Evolutionary conservation across 1,140 invertebrate species (phyloP).

Genomic region (Telenomus remus): DNA sequence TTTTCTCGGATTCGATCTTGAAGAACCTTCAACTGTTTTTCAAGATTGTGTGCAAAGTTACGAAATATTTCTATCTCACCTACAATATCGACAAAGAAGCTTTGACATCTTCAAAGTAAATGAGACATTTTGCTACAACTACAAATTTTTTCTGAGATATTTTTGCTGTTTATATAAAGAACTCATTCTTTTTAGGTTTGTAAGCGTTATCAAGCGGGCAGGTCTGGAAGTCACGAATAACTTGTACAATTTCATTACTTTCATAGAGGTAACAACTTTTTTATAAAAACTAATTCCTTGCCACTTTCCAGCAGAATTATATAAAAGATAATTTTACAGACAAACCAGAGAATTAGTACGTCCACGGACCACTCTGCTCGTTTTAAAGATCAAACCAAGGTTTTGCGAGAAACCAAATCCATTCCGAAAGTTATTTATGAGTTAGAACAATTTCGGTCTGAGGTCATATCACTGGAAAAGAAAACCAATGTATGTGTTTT

Average conservation of each 20-base stretch:
- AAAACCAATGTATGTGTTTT: slow-evolving; percentile 73
- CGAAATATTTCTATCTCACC: slow-evolving; percentile 74
- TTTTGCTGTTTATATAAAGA: slow-evolving; percentile 1
- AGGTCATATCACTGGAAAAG: slow-evolving; percentile 76
- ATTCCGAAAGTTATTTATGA: slow-evolving; percentile 78
- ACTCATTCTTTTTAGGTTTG: slow-evolving; percentile 72
- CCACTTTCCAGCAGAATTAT: not conserved
- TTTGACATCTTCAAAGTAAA: slow-evolving; percentile 73
- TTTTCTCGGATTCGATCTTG: slow-evolving; percentile 71
- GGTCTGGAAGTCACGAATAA: slow-evolving; percentile 76
- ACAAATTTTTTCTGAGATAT: slow-evolving; percentile 3
- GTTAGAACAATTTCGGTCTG: slow-evolving; percentile 79
- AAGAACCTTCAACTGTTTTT: slow-evolving; percentile 75
- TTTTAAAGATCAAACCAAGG: slow-evolving; percentile 73
- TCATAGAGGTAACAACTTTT: slow-evolving; percentile 73
- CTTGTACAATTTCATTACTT: slow-evolving; percentile 76
- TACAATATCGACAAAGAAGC: slow-evolving; percentile 70
- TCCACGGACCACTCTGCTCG: slow-evolving; percentile 68
- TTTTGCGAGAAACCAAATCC: slow-evolving; percentile 77
- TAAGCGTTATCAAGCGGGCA: slow-evolving; percentile 76
- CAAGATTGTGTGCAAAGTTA: slow-evolving; percentile 69
- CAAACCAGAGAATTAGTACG: slow-evolving; percentile 64
- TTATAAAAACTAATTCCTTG: not conserved
- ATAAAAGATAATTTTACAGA: slow-evolving; percentile 37
- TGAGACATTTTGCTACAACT: no score